phyloP scores from a whole-genome alignment of 2,797 vertebrate species.

The Huso huso region DNA sequence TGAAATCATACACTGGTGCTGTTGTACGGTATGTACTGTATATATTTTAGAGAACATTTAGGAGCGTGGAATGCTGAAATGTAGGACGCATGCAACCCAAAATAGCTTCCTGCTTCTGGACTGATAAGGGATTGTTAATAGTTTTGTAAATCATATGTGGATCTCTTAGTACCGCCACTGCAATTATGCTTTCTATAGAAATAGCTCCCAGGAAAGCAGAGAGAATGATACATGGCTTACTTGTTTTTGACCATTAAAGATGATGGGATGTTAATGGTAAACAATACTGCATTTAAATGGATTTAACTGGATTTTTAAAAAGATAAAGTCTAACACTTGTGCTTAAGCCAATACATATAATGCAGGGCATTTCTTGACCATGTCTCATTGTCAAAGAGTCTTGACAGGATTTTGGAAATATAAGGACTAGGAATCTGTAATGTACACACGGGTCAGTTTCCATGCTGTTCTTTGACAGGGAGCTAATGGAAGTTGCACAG shows the following conservation, averaged over 20 bases:
- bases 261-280: no score
- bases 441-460: no score
- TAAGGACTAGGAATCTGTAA: no score
- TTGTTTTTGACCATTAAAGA: constrained; percentile 2
- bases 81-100: constrained; percentile 18
- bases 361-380: no score
- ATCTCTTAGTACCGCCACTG: constrained; percentile 23
- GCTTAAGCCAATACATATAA: no score
- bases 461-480: no score
- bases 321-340: no score
- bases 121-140: constrained; percentile 37
- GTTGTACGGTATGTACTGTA: not conserved
- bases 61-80: constrained; percentile 16
- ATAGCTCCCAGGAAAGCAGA: not conserved
- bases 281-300: no score
- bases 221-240: constrained; percentile 3
- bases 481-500: no score
- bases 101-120: constrained; percentile 22
- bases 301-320: not conserved
- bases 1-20: constrained; percentile 32
- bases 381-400: no score
- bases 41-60: not conserved
- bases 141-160: constrained; percentile 32
- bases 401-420: no score
- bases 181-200: constrained; percentile 3